Base-by-base conservation (phyloP, 2,888 invertebrate species). In the Eupithecia subfuscata region DNA sequence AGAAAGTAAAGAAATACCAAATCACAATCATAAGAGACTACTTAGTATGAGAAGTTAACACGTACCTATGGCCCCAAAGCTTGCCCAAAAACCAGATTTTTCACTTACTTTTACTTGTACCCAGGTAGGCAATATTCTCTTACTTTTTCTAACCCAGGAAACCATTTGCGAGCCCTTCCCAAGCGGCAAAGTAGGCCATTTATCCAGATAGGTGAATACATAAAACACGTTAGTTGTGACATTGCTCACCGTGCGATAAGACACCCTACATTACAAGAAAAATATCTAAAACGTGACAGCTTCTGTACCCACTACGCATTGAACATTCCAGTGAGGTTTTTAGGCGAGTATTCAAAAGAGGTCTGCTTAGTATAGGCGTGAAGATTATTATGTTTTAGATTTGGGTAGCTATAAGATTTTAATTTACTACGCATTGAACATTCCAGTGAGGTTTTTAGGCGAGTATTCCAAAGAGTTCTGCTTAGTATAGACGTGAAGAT, bases 81-180 rank as follows among this genome's bases (percentile, higher is more conserved):
- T 48, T 48, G n/a, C 1, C 22, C 6, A 60, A n/a, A 4, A 60
- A 12, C 4, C 8, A 60, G 5, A 25, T 1, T 60, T 60, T 25
- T 11, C n/a, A 56, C 9, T 9, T 22, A 56, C 22, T 22, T 56
- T 9, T 9, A 56, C n/a, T n/a, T n/a, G 6, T n/a, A 11, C 11
- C 52, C n/a, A 16, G 30, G n/a, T 60, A 45, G 30, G 45, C 25
- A 83, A 81, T 82, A 81, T 81, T 79, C 82, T 81, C 76, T 75
- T 80, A 81, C 22, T n/a, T 70, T 14, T 22, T 82, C 75, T 78
- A 69, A 75, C 78, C 76, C 82, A 81, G 84, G 84, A 84, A 84
- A 80, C 80, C 80, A 75, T 78, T 76, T 79, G 76, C 75, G 78
- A 76, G 73, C 71, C 56, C 74, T 71, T 65, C 67, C 68, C 75